phyloP scores from a whole-genome alignment of 1,140 invertebrate species.

The Drosophila ogumai region DNA sequence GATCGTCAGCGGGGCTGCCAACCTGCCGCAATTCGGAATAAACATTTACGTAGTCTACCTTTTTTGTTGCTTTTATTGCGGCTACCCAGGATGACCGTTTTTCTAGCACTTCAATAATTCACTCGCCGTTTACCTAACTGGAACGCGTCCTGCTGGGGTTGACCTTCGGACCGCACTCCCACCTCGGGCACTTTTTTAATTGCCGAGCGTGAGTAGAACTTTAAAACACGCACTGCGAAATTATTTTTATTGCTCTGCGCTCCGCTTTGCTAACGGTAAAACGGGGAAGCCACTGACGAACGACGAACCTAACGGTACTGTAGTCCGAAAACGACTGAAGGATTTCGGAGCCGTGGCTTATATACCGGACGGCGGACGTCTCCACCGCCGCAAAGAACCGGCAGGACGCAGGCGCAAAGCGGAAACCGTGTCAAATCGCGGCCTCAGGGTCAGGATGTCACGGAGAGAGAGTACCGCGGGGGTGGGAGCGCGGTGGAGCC shows the following conservation, averaged over 20 bases:
- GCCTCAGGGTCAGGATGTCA: constrained; percentile 51
- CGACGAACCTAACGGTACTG: constrained; percentile 55
- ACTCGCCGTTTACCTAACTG: constrained; percentile 50
- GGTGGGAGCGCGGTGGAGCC: constrained; percentile 2
- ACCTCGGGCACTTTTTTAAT: constrained; percentile 52
- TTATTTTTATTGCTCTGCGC: constrained; percentile 53
- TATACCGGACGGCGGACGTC: constrained; percentile 44
- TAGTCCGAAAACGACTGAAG: constrained; percentile 69
- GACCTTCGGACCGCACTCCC: constrained; percentile 60
- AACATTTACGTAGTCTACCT: background rate
- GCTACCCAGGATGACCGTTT: constrained; percentile 2
- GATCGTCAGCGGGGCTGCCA: constrained; percentile 35
- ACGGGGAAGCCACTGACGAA: constrained; percentile 5
- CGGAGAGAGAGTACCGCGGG: constrained; percentile 16
- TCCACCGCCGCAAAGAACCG: constrained; percentile 14
- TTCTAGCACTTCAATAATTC: constrained; percentile 28
- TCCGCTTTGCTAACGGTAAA: constrained; percentile 23
- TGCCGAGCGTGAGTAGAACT: constrained; percentile 47
- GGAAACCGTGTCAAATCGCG: constrained; percentile 66
- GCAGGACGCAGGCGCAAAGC: constrained; percentile 75
- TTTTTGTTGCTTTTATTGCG: constrained; percentile 7
- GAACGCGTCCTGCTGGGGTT: constrained; percentile 25
- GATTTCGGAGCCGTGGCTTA: constrained; percentile 54
- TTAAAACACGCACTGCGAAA: constrained; percentile 68
- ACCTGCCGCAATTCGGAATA: constrained; percentile 8